Base-by-base conservation (phyloP, 2,113 vertebrate genomes). In the Progne subis region DNA sequence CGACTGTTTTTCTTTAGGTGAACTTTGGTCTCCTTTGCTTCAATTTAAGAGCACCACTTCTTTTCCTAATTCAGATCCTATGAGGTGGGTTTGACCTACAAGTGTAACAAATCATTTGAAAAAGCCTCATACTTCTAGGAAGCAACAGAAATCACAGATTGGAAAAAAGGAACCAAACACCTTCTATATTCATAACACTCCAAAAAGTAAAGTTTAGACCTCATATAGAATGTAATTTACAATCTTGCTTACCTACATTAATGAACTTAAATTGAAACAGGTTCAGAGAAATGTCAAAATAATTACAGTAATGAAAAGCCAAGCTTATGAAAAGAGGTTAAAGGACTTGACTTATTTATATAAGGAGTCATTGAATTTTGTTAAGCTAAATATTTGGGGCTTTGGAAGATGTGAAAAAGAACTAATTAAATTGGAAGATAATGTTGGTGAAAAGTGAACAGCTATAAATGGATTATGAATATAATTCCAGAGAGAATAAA, bases 281-380 rank as follows among this genome's bases (percentile, higher is more conserved):
- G 68, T 72, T 95, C 63, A 90, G 50, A 88, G 63, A 95, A 90
- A 72, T 86, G 41, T 67, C 79, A 92, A 83, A 95, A 90, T 94
- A 80, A 92, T 95, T 92, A 79, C 34, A 44, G 21, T 88, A 92
- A 92, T 88, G 71, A 59, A 92, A 95, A 90, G n/a, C 3, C 18
- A 64, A 83, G 21, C 6, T 72, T 69, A 90, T 56, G 68, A 59
- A 86, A 82, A 86, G 75, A 53, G 41, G 68, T 86, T 86, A 94
- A 90, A 92, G 31, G 43, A 52, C 68, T 91, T 86, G 67, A 92
- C 50, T 95, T 83, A 57, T 92, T 92, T 95, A 37, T 76, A 57
- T 53, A 43, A 83, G n/a, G 8, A 92, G 63, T 57, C 32, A 90
- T 88, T 95, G 71, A 82, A 92, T 90, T 88, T 82, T 82, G 17